Percentiles rank a stretch among this genome's conserved stretches.
These are phyloP conservation scores for Lethrus apterus DNA, from an alignment of 1,140 invertebrate species.

Conservation along the genomic window DNA sequence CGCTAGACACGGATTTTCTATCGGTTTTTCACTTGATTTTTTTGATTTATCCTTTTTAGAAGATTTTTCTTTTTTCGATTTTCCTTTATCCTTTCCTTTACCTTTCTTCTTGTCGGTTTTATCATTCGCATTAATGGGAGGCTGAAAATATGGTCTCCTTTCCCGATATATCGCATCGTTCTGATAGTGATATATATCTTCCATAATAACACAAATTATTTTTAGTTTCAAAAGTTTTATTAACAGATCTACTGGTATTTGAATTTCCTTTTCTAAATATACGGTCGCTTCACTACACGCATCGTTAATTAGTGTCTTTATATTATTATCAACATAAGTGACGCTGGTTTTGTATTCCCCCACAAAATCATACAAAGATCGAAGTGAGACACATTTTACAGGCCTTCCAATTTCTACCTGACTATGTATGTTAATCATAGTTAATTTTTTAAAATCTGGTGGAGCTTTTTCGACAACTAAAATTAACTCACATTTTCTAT, in stretches of 20 bases:
- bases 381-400: neutral
- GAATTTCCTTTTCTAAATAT: neutral
- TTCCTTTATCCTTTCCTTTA: constrained; percentile 1
- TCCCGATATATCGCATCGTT: neutral
- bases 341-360: neutral
- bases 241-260: constrained; percentile 1
- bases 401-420: neutral
- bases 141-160: constrained; percentile 1
- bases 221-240: constrained; percentile 4
- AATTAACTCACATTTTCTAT: constrained; percentile 6
- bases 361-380: neutral
- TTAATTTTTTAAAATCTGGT: neutral
- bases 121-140: neutral
- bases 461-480: neutral
- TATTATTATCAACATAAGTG: neutral
- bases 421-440: constrained; percentile 4
- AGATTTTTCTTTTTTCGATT: constrained; percentile 1
- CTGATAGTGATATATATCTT: constrained; percentile 2
- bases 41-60: neutral
- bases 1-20: neutral
- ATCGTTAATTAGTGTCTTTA: neutral
- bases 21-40: constrained; percentile 5
- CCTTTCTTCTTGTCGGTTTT: neutral
- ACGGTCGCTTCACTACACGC: neutral
- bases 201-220: constrained; percentile 5